A percentile compares a stretch with the other conserved stretches of the same genome.
Evolutionary conservation across 2,797 vertebrate genomes (phyloP).

Genomic region (Crenichthys baileyi): DNA sequence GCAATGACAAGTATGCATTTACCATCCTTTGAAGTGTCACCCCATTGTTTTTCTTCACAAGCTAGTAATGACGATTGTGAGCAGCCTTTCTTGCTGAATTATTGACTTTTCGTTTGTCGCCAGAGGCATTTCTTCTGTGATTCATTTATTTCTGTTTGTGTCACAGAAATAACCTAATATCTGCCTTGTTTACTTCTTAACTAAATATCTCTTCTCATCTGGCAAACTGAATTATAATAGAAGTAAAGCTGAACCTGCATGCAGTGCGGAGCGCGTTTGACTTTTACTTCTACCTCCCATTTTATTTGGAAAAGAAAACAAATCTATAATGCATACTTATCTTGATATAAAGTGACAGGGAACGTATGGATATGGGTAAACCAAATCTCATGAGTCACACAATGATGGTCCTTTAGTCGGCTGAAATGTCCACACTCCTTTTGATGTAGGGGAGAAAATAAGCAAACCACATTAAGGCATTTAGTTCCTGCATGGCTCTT

Average conservation of each 20-base stretch:
- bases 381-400: conserved; percentile 30
- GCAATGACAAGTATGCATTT: not conserved
- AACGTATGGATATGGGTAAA: conserved; percentile 41
- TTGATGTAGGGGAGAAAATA: conserved; percentile 21
- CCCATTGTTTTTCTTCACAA: not conserved
- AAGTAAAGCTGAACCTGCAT: not conserved
- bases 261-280: not conserved
- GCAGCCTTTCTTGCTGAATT: not conserved
- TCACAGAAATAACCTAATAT: conserved; percentile 1
- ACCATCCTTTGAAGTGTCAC: fast-evolving
- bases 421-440: conserved; percentile 37
- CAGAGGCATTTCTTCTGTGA: conserved; percentile 3
- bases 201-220: conserved; percentile 6
- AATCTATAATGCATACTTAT: conserved; percentile 31
- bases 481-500: not conserved
- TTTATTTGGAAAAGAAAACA: conserved; percentile 10
- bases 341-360: conserved; percentile 41
- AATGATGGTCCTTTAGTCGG: conserved; percentile 38
- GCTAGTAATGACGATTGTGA: not conserved
- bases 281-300: conserved; percentile 6
- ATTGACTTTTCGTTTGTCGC: not conserved
- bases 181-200: conserved; percentile 4
- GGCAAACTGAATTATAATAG: not conserved
- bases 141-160: not conserved
- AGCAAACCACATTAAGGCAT: conserved; percentile 17